phyloP scores from a whole-genome alignment of 2,888 invertebrate genomes.

The Acanthopleura granulata region DNA sequence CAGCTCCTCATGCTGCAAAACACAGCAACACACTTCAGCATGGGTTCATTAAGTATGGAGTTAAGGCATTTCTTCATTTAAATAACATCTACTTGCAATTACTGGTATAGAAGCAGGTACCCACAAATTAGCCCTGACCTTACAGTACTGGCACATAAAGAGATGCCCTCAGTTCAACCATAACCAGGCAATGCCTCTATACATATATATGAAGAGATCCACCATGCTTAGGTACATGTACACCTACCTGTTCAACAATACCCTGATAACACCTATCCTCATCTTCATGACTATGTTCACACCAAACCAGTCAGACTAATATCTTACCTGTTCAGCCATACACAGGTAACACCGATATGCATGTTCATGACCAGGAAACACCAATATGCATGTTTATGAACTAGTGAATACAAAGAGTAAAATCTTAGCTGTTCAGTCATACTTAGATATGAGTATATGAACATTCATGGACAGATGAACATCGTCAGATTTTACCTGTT shows the following conservation, averaged over 20 bases:
- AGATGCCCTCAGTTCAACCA: too few species aligned
- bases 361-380: conserved; percentile 28
- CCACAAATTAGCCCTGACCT: conserved; percentile 55
- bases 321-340: conserved; percentile 3
- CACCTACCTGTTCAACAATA: conserved; percentile 63
- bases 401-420: not conserved
- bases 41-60: conserved; percentile 44
- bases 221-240: too few species aligned
- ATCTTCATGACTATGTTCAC: not conserved
- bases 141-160: too few species aligned
- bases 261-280: conserved; percentile 70
- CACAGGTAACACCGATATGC: conserved; percentile 68
- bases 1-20: conserved; percentile 77
- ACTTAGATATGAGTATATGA: conserved; percentile 68
- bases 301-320: too few species aligned
- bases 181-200: conserved; percentile 35
- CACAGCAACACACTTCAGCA: conserved; percentile 41
- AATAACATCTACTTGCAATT: conserved; percentile 69
- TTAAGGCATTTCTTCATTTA: not conserved
- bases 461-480: not conserved
- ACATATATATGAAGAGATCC: too few species aligned
- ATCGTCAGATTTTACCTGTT: conserved; percentile 58
- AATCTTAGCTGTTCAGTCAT: conserved; percentile 41
- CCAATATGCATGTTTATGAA: conserved; percentile 67
- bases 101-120: too few species aligned